Conservation (phyloP, 1,140 invertebrate species). For the Lordiphosa collinella region DNA sequence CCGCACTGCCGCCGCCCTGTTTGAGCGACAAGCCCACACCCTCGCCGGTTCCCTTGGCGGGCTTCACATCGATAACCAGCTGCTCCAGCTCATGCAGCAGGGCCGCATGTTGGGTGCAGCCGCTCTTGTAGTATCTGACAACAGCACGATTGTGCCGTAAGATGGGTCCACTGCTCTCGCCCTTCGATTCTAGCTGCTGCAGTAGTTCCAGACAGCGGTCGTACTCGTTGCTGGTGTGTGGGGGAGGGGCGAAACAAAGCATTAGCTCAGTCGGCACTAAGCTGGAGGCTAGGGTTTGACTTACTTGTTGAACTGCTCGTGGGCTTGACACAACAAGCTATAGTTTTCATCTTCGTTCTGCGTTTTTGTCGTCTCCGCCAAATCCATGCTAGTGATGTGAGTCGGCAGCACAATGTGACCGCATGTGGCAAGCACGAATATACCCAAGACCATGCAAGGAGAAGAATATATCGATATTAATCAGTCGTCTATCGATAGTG, state of each 20-base stretch:
- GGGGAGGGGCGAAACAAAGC: neutral
- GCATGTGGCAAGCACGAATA: no score
- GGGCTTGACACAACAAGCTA: conserved; percentile 60
- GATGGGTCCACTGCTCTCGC: conserved; percentile 84
- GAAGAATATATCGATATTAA: no score
- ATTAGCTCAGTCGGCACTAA: neutral
- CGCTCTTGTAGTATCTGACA: conserved; percentile 86
- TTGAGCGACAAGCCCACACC: conserved; percentile 36
- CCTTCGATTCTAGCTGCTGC: conserved; percentile 82
- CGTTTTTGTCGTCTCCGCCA: conserved; percentile 66
- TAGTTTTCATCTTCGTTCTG: conserved; percentile 70
- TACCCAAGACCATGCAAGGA: no score
- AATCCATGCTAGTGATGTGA: conserved; percentile 47
- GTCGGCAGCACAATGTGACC: no score
- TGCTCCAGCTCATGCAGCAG: conserved; percentile 83
- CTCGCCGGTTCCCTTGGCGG: neutral
- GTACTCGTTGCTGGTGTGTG: conserved; percentile 79
- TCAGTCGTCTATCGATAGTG: no score
- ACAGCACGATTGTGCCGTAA: conserved; percentile 87
- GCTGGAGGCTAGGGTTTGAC: neutral
- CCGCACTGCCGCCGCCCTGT: conserved; percentile 36
- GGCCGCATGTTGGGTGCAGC: conserved; percentile 86
- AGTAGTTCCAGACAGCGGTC: conserved; percentile 82
- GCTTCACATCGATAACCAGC: conserved; percentile 29
- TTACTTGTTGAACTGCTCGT: conserved; percentile 71